phyloP scores from a whole-genome alignment of 2,888 invertebrate species.

The Diploptera punctata region DNA sequence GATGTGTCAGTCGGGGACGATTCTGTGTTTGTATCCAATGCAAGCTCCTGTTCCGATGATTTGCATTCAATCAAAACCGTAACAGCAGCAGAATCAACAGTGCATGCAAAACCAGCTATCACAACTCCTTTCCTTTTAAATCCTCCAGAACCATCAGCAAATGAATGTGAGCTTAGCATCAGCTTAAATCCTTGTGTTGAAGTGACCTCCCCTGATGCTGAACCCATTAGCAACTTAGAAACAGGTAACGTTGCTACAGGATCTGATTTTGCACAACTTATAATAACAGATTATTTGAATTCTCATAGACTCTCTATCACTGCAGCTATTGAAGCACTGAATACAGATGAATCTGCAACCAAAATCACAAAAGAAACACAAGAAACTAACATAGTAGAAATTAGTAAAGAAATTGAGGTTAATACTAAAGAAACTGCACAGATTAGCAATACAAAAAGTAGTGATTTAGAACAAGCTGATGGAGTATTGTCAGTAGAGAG shows the following conservation, averaged over 20 bases:
- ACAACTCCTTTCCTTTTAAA: conserved; percentile 9
- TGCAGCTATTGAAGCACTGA: conserved; percentile 45
- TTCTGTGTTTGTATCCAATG: conserved; percentile 46
- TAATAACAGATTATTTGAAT: conserved; percentile 56
- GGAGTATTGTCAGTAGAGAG: background rate
- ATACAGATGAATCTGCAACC: conserved; percentile 15
- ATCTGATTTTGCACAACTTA: conserved; percentile 51
- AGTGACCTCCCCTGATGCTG: background rate
- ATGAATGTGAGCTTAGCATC: background rate
- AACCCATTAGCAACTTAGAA: background rate
- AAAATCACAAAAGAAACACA: background rate
- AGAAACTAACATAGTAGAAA: background rate
- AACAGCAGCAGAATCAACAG: background rate
- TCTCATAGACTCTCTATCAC: conserved; percentile 49
- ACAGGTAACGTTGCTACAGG: background rate
- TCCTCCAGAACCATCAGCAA: background rate
- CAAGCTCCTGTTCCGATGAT: conserved; percentile 32
- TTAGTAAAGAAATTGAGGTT: background rate
- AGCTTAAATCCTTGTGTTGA: background rate
- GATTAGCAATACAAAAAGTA: background rate
- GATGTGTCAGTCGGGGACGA: conserved; percentile 47
- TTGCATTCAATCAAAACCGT: background rate
- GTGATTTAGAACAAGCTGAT: background rate
- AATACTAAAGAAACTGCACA: background rate
- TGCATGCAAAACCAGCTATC: background rate